These are phyloP conservation scores for Chionodraco myersi DNA, from an alignment of 2,113 vertebrate species.

Conservation along the genomic window DNA sequence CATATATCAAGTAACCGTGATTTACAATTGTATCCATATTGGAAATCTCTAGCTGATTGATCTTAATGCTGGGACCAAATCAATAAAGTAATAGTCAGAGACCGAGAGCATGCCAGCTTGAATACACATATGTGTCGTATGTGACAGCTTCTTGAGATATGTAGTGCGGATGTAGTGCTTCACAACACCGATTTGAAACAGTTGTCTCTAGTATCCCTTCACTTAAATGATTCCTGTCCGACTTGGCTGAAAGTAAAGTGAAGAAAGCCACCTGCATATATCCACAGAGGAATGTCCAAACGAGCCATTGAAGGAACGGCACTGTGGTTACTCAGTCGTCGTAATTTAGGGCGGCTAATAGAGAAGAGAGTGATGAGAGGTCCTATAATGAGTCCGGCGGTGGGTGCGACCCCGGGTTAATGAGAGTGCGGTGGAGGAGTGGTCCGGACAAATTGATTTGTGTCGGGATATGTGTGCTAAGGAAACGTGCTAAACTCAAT, in stretches of 20 bases:
- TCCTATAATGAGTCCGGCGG: background rate
- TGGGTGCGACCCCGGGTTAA: conserved; percentile 48
- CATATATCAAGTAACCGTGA: background rate
- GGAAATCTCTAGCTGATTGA: background rate
- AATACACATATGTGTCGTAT: background rate
- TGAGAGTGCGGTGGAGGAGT: background rate
- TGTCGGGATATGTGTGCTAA: background rate
- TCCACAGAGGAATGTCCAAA: background rate
- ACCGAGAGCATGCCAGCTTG: background rate
- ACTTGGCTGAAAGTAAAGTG: too few species aligned
- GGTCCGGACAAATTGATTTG: background rate
- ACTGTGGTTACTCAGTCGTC: background rate
- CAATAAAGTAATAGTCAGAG: conserved; percentile 3
- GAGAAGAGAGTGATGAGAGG: conserved; percentile 4
- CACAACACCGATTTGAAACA: background rate
- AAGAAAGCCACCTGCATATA: background rate
- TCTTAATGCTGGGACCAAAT: background rate
- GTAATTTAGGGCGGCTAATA: background rate
- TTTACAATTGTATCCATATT: background rate
- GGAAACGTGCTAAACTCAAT: conserved; percentile 7
- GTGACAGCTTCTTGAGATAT: conserved; percentile 27
- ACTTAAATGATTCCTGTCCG: too few species aligned
- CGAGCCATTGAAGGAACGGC: background rate
- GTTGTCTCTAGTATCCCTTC: background rate
- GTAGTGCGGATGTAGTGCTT: background rate